Percentiles rank a stretch among this genome's conserved stretches.
phyloP scores from a whole-genome alignment of 2,113 vertebrate species.

The Lathamus discolor region DNA sequence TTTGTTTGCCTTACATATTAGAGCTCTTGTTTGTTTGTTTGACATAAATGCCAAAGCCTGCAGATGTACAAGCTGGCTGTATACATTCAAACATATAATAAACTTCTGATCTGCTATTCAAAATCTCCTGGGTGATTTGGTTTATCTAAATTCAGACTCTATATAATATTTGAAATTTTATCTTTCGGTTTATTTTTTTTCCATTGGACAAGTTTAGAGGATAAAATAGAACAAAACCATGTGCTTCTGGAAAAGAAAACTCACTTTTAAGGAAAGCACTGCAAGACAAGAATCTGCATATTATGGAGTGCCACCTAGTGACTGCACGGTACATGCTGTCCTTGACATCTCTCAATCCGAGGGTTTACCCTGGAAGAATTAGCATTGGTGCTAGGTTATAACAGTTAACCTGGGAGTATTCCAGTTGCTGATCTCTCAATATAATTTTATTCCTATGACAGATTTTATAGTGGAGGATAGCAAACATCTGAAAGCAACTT shows the following conservation, averaged over 20 bases:
- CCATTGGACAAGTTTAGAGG: not conserved
- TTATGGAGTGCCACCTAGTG: constrained; percentile 72
- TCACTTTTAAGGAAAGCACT: not conserved
- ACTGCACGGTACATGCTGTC: not conserved
- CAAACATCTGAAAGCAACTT: not conserved
- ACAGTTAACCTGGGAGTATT: not conserved
- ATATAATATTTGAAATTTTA: not conserved
- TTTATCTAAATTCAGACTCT: not conserved
- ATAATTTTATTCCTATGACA: not conserved
- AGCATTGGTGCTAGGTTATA: not conserved
- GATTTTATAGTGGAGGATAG: not conserved
- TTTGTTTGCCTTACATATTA: not conserved
- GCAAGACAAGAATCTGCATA: not conserved
- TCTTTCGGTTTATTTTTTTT: not conserved
- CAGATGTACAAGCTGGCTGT: not conserved
- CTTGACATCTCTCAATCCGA: not conserved
- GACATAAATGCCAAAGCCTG: not conserved
- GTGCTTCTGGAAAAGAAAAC: not conserved
- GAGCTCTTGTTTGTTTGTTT: not conserved
- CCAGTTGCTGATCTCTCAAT: accelerated
- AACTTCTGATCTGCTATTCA: not conserved
- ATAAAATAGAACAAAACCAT: not conserved
- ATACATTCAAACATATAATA: not conserved
- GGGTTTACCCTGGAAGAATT: not conserved
- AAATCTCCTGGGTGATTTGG: not conserved